Percentiles rank a stretch among this genome's conserved stretches.
phyloP scores from a whole-genome alignment of 1,140 invertebrate species.

The Solen grandis region DNA sequence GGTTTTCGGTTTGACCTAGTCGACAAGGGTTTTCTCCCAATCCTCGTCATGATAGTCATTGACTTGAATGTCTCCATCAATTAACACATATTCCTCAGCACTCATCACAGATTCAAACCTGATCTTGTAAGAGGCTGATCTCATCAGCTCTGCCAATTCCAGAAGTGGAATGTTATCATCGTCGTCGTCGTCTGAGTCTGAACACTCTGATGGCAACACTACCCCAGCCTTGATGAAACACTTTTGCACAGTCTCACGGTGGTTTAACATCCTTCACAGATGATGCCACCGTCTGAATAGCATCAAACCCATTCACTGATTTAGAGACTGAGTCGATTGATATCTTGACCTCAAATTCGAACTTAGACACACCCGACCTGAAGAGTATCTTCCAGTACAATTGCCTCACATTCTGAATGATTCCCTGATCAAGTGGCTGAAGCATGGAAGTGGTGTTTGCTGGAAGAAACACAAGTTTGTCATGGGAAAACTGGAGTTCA shows the following conservation, averaged over 20 bases:
- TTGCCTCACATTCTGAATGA: conserved; percentile 12
- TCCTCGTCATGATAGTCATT: conserved; percentile 1
- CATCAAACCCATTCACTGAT: conserved; percentile 23
- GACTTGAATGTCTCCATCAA: conserved; percentile 2
- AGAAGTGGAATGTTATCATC: conserved; percentile 21
- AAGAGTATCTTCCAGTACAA: conserved; percentile 30
- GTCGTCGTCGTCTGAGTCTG: too few species aligned
- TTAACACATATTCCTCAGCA: conserved; percentile 1
- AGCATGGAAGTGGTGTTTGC: conserved; percentile 24
- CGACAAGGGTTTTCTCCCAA: conserved; percentile 1
- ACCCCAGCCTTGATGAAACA: conserved; percentile 31
- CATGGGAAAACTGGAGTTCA: conserved; percentile 18
- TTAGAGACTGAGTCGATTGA: conserved; percentile 23
- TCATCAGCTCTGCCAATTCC: conserved; percentile 31
- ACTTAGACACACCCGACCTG: neutral
- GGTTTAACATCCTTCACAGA: conserved; percentile 16
- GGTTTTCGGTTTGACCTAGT: neutral
- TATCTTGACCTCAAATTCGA: neutral
- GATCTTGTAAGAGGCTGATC: neutral
- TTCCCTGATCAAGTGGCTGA: conserved; percentile 25
- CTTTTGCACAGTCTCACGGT: conserved; percentile 10
- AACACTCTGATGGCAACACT: too few species aligned
- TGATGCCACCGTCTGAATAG: neutral
- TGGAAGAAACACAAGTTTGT: conserved; percentile 41
- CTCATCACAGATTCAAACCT: neutral